Base-by-base conservation (phyloP, 2,113 vertebrate genomes). In the Microtus ochrogaster region DNA sequence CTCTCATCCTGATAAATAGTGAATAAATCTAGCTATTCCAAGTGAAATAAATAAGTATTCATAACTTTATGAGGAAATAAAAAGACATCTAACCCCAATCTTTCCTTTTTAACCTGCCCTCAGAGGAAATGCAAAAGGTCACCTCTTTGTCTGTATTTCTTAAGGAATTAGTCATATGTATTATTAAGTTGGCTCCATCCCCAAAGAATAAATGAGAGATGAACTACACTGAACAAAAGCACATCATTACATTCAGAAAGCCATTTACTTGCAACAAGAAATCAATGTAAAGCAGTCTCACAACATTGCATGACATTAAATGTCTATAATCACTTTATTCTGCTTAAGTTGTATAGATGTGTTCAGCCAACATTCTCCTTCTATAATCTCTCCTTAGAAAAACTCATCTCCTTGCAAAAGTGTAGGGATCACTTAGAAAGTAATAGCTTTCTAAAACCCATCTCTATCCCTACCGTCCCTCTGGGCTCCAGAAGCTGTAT, bases 171-270 rank as follows among this genome's bases (percentile, higher is more conserved):
- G 41, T 90, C 91, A 95, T 91, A 94, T 44, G 88, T 85, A 83
- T 97, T 97, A 98, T 97, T 98, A 98, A 98, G 94, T 61, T 98
- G 96, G 97, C 97, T 98, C 96, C 47, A 96, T 97, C 94, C 89
- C 61, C 90, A 82, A 89, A 98, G 86, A 97, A 95, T 97, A 98
- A 97, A 98, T 98, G 98, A 98, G 93, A 96, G 93, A 96, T 96
- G 92, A 90, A 96, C 92, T 36, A 89, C 63, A 91, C 16, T 97
- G 96, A 97, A 97, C 97, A 90, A 41, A 96, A 84, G 49, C 58
- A 91, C 97, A 97, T 98, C 91, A 86, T 97, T 96, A 89, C 68
- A 96, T 95, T 96, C 41, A 94, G 92, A 98, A 36, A 0, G 30
- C 33, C 49, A 88, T 92, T 85, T 94, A 7, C 91, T 97, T 98